These are phyloP conservation scores for Dromius quadrimaculatus DNA, from an alignment of 2,888 invertebrate species.

Conservation along the genomic window DNA sequence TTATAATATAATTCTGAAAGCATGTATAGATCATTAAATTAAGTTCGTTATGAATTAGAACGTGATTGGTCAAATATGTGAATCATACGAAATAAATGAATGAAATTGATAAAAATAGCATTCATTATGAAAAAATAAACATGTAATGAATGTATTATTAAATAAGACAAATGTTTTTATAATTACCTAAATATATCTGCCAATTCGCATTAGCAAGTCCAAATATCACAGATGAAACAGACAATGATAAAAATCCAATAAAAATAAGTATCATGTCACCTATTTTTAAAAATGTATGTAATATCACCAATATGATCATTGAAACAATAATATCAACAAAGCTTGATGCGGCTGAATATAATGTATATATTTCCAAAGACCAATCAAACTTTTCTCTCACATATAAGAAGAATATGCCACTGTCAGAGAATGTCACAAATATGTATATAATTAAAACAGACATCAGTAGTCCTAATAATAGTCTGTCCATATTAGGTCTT, in stretches of 20 bases:
- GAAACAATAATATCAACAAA: slow-evolving; percentile 33
- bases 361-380: slow-evolving; percentile 39
- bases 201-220: slow-evolving; percentile 33
- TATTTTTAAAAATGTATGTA: slow-evolving; percentile 45
- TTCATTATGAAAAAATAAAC: too few relatives aligned
- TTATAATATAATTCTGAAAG: too few relatives aligned
- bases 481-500: slow-evolving; percentile 41
- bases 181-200: slow-evolving; percentile 45
- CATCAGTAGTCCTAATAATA: slow-evolving; percentile 32
- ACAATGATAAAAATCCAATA: slow-evolving; percentile 25
- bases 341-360: slow-evolving; percentile 25
- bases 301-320: slow-evolving; percentile 27
- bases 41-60: too few relatives aligned
- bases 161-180: background rate
- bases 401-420: slow-evolving; percentile 41
- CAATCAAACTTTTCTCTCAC: slow-evolving; percentile 37
- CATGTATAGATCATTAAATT: too few relatives aligned
- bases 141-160: background rate
- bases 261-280: slow-evolving; percentile 40
- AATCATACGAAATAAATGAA: too few relatives aligned
- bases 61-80: too few relatives aligned
- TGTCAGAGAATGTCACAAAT: slow-evolving; percentile 46
- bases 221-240: slow-evolving; percentile 35
- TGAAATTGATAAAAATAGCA: too few relatives aligned
- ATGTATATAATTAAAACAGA: slow-evolving; percentile 36